A percentile compares a stretch with the other conserved stretches of the same genome.
phyloP scores from a whole-genome alignment of 2,888 invertebrate species.

The Oligia strigilis region DNA sequence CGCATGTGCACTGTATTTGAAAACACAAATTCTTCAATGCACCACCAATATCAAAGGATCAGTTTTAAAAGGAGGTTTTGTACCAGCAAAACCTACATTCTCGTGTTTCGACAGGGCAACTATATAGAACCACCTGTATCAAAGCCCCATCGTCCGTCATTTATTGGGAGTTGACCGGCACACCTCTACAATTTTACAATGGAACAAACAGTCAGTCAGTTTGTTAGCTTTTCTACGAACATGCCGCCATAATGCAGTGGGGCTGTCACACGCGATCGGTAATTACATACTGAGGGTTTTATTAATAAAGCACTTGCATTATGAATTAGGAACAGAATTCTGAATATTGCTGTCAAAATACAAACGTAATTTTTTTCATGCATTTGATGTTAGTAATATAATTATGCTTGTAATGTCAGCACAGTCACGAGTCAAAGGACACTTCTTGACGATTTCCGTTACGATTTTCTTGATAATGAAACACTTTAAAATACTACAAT shows the following conservation, averaged over 20 bases:
- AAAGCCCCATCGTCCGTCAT: neutral
- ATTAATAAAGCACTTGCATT: conserved; percentile 32
- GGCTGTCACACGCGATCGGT: conserved; percentile 45
- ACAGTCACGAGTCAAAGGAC: neutral
- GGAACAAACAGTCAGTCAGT: conserved; percentile 17
- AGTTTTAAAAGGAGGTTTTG: neutral
- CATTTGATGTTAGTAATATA: neutral
- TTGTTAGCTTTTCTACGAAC: conserved; percentile 45
- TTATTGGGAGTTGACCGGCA: neutral
- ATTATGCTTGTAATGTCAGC: too few relatives aligned
- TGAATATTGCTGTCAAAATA: conserved; percentile 7
- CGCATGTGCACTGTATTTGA: neutral
- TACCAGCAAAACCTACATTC: neutral
- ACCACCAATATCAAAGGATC: neutral
- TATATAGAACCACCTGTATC: conserved; percentile 15
- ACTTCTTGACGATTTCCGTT: neutral
- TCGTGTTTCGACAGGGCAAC: neutral
- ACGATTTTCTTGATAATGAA: neutral
- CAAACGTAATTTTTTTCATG: neutral
- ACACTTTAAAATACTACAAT: conserved; percentile 4
- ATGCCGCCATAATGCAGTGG: conserved; percentile 37
- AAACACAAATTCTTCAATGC: neutral
- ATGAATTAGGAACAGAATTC: conserved; percentile 5
- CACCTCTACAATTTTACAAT: conserved; percentile 23
- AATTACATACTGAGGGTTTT: conserved; percentile 18